Evolutionary conservation across 2,888 invertebrate species (phyloP), one percentile per base, ranked within the genome.

Genomic region (Chrysotoxum bicinctum): DNA sequence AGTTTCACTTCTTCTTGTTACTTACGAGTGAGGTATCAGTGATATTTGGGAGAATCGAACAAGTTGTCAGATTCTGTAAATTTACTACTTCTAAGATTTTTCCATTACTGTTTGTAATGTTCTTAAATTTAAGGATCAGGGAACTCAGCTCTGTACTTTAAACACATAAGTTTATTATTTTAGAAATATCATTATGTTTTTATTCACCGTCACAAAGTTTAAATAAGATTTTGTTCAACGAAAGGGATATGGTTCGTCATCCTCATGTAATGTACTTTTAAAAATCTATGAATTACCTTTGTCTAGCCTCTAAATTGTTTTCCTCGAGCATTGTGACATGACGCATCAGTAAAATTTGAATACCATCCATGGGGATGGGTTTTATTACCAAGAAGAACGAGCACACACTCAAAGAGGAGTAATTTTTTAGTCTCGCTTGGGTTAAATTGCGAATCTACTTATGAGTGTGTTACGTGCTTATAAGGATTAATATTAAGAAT

Each of bases 401-500:
- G 26, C 21, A 40, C 32, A 54, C 9, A 30, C 56, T 66, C 32
- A 60, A 40, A 37, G 37, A 48, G 64, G 26, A 50, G 8, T 32
- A 48, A 62, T 75, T 60, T 75, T 45, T 35, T 35, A 70, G 68
- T 45, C 30, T 10, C 19, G n/a, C 26, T 48, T n/a, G 21, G 23
- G 10, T 19, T 5, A n/a, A 52, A 78, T 19, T 72, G 32, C 40
- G 26, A 60, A 75, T 23, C 37, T 21, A 68, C 48, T 81, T 74
- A 26, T 26, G 45, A 19, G 43, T 35, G 45, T 52, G 66, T 40
- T 26, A 83, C 78, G 68, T 69, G 82, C 77, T 45, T 37, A 32
- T 78, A 60, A 73, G 72, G 62, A 68, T 69, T 78, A 37, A 72
- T 58, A 37, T 66, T 82, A 68, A 68, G 43, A 70, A 79, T 70